These are phyloP conservation scores for Limonius californicus DNA, from an alignment of 1,140 invertebrate genomes.

Conservation along the genomic window DNA sequence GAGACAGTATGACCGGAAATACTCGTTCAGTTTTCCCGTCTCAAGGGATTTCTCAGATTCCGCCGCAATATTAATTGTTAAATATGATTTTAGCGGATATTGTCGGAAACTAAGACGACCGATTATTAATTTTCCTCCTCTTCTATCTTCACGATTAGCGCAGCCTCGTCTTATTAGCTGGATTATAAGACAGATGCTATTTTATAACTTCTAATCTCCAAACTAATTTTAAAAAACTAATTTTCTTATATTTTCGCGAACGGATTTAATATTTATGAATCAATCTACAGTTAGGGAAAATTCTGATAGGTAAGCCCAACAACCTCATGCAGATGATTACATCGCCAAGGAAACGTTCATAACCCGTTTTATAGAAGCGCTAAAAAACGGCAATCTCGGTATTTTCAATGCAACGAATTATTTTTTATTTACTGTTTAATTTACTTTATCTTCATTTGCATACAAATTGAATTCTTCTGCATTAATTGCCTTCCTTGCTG, in stretches of 20 bases:
- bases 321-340: too few relatives aligned
- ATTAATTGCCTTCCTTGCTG: background rate
- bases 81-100: slow-evolving; percentile 1
- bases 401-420: background rate
- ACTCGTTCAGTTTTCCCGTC: background rate
- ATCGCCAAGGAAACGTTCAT: too few relatives aligned
- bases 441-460: background rate
- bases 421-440: background rate
- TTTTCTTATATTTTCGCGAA: background rate
- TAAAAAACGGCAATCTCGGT: too few relatives aligned
- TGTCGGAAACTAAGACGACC: background rate
- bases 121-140: background rate
- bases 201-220: background rate
- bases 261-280: background rate
- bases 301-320: too few relatives aligned
- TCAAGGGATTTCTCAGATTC: background rate
- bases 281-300: background rate
- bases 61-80: background rate
- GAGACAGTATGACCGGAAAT: background rate
- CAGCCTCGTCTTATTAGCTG: background rate
- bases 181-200: too few relatives aligned
- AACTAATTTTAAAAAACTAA: background rate
- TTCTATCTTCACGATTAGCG: background rate
- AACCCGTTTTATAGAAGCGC: too few relatives aligned
- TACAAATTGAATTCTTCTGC: background rate